These are phyloP conservation scores for Botia kubotai DNA, from an alignment of 2,797 vertebrate species.

Conservation along the genomic window DNA sequence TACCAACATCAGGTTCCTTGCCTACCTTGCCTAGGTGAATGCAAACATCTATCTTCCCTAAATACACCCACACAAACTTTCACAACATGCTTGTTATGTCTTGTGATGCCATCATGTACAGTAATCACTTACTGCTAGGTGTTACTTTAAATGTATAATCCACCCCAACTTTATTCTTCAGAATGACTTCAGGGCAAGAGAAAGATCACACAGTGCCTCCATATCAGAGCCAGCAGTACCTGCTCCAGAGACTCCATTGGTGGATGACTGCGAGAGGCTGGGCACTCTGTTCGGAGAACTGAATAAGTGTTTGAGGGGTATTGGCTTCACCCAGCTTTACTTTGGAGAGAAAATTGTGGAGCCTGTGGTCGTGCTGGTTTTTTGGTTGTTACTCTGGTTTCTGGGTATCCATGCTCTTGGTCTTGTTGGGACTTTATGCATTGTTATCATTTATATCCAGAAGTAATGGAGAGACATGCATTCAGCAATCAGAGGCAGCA, in stretches of 20 bases:
- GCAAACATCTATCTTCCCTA: neutral
- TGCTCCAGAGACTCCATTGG: constrained; percentile 65
- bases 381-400: constrained; percentile 96
- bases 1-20: neutral
- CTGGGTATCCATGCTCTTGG: constrained; percentile 93
- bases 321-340: constrained; percentile 94
- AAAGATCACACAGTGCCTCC: constrained; percentile 14
- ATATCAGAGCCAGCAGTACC: constrained; percentile 54
- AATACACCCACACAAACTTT: neutral
- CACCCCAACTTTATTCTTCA: constrained; percentile 28
- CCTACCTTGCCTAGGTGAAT: neutral
- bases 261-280: constrained; percentile 92
- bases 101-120: neutral
- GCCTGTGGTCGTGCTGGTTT: constrained; percentile 90
- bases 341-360: constrained; percentile 95
- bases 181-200: constrained; percentile 44
- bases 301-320: constrained; percentile 89
- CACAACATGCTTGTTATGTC: neutral
- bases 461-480: constrained; percentile 71
- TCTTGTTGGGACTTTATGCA: constrained; percentile 92
- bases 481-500: neutral
- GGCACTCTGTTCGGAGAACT: constrained; percentile 95
- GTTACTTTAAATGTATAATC: neutral
- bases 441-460: constrained; percentile 97
- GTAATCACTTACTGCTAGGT: neutral